Evolutionary conservation across 37 sponge, comb jelly and placozoan species (phyloP).

Genomic region (Beroe ovata): DNA sequence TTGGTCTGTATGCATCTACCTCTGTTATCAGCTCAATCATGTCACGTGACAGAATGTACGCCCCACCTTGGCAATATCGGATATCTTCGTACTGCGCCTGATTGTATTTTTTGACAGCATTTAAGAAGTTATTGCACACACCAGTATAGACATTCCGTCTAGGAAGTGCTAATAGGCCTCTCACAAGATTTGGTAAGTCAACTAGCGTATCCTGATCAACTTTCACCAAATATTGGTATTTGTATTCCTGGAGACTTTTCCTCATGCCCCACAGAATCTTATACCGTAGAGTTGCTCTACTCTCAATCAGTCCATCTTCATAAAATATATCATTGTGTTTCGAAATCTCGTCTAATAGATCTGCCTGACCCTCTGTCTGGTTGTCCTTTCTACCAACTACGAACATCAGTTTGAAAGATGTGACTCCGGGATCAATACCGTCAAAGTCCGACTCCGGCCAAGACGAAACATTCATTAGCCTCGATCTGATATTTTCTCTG

Average conservation of each 20-base stretch:
- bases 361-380: too few relatives aligned
- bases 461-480: background rate
- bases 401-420: conserved; percentile 12
- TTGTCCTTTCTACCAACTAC: background rate
- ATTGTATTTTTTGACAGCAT: background rate
- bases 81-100: background rate
- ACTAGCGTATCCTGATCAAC: conserved; percentile 34
- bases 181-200: background rate
- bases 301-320: background rate
- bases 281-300: background rate
- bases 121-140: background rate
- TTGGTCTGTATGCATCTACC: background rate
- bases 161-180: background rate
- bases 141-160: background rate
- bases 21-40: background rate
- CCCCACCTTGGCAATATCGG: background rate
- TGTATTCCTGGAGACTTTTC: background rate
- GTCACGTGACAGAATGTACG: conserved; percentile 15
- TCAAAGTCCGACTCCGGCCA: background rate
- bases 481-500: background rate
- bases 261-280: conserved; percentile 36
- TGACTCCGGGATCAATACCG: background rate
- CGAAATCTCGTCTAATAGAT: background rate
- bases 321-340: background rate
- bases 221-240: conserved; percentile 3